phyloP scores from a whole-genome alignment of 2,797 vertebrate genomes.

The Scolopax bukidnonensis region DNA sequence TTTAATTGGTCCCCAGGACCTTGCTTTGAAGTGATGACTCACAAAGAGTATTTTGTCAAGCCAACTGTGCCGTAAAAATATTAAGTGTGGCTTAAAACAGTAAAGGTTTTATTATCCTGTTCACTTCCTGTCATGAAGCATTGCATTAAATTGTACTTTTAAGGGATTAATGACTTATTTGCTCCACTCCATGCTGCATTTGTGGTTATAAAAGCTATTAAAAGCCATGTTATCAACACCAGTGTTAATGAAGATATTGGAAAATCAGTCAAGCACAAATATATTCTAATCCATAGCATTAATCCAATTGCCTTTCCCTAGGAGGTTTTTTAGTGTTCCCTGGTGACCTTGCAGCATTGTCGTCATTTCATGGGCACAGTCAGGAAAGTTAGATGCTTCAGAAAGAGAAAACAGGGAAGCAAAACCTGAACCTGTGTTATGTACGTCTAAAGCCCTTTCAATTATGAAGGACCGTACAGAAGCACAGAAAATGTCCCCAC shows the following conservation, averaged over 20 bases:
- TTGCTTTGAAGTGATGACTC: slow-evolving; percentile 79
- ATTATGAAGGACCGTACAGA: not conserved
- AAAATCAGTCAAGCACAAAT: slow-evolving; percentile 33
- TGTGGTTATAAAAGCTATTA: slow-evolving; percentile 64
- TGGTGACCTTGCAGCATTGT: not conserved
- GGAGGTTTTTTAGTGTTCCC: not conserved
- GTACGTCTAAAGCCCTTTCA: not conserved
- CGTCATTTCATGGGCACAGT: not conserved
- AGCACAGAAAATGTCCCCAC: not conserved
- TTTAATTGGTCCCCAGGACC: slow-evolving; percentile 74
- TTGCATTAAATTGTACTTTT: slow-evolving; percentile 78
- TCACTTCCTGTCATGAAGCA: slow-evolving; percentile 79
- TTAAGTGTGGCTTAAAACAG: slow-evolving; percentile 77
- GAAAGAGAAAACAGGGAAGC: not conserved
- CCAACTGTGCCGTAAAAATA: slow-evolving; percentile 77
- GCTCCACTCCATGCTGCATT: slow-evolving; percentile 61
- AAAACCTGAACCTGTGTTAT: not conserved
- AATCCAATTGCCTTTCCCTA: slow-evolving; percentile 35
- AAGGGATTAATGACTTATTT: slow-evolving; percentile 74
- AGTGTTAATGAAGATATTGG: slow-evolving; percentile 54
- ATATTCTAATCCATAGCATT: slow-evolving; percentile 13
- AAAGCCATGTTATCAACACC: slow-evolving; percentile 63
- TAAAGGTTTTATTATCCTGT: slow-evolving; percentile 79
- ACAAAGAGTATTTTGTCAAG: slow-evolving; percentile 77
- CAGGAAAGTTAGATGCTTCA: not conserved